phyloP scores from a whole-genome alignment of 1,140 invertebrate genomes.

The Belonocnema kinseyi region DNA sequence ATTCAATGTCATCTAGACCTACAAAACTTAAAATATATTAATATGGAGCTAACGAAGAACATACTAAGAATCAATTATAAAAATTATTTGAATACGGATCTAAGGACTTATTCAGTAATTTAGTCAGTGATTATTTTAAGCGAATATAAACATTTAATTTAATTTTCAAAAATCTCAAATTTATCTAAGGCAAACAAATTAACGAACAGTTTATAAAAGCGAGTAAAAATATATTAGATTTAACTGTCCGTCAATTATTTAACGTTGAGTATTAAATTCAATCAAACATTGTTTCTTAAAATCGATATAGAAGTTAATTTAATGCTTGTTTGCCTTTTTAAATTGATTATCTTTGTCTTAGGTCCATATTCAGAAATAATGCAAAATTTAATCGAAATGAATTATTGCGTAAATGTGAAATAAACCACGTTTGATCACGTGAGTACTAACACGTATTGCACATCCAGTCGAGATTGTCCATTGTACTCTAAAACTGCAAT shows the following conservation, averaged over 20 bases:
- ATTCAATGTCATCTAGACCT: no score
- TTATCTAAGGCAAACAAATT: background rate
- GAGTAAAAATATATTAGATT: background rate
- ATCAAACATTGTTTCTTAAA: background rate
- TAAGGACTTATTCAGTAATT: background rate
- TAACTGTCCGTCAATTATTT: background rate
- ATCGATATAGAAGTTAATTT: constrained; percentile 1
- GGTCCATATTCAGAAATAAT: constrained; percentile 22
- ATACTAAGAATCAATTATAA: background rate
- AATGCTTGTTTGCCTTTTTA: background rate
- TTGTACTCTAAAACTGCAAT: constrained; percentile 18
- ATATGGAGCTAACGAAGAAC: background rate
- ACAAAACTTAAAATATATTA: no score
- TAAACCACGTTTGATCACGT: background rate
- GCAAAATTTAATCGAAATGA: constrained; percentile 11
- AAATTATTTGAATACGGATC: background rate
- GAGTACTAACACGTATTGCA: background rate
- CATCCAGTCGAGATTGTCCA: constrained; percentile 1
- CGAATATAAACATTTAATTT: background rate
- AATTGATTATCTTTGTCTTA: constrained; percentile 4
- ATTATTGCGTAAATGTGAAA: background rate
- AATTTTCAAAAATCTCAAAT: background rate
- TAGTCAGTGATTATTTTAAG: background rate
- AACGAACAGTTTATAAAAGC: background rate
- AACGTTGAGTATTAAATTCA: background rate